Base-by-base conservation (phyloP, 1,140 invertebrate genomes). In the Chironomus striatipennis region DNA sequence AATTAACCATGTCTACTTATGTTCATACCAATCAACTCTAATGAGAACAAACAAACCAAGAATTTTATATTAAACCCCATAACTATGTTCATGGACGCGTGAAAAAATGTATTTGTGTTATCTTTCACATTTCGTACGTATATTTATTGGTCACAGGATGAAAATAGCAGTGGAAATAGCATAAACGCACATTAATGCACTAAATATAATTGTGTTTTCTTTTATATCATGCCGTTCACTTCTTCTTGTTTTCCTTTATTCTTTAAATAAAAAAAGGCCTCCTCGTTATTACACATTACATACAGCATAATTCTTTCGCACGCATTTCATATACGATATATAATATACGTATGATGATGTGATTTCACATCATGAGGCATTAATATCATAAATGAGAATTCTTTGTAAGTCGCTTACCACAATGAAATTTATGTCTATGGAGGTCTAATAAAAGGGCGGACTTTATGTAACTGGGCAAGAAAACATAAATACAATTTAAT, bases 381-480 rank as follows among this genome's bases (percentile, higher is more conserved):
- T 70, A 70, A 70, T 70, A 12, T 70, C 18, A 70, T 70, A 70
- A 70, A 70, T 70, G 65, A 70, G 65, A 70, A 70, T 70, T 70
- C 20, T 10, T 18, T 70, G 65, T 21, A 20, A 18, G n/a, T 7
- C 20, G 4, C 17, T 18, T 18, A 18, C 65, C 9, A 57, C 47
- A n/a, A 10, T 57, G 47, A 57, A n/a, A 57, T 70, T 70, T 18
- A 70, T 70, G 65, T 70, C 65, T 18, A 20, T 70, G 6, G 20
- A 70, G 65, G 20, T 70, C 65, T 70, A 70, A 70, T 70, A 70
- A 70, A 70, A 70, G 65, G 65, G 65, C 65, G 65, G 65, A 20
- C 17, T 70, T 18, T 18, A 70, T 70, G 17, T 57, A 57, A 15
- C 47, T 10, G 24, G 24, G 47, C 47, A 57, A 15, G 5, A 34